phyloP scores from a whole-genome alignment of 2,797 vertebrate genomes.

The Lateolabrax maculatus region DNA sequence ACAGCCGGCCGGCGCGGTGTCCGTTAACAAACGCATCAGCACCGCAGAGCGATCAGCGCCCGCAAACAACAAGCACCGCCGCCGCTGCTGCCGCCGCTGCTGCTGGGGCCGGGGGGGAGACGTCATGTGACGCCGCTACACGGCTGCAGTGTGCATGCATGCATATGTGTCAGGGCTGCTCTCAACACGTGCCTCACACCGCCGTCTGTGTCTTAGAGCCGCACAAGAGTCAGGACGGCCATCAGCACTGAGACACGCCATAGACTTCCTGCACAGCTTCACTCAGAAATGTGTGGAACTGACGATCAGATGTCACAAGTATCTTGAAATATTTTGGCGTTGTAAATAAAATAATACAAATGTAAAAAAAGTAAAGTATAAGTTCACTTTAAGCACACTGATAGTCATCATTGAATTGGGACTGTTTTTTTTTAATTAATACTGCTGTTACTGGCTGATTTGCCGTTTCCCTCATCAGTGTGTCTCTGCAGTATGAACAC shows the following conservation, averaged over 20 bases:
- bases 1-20: conserved; percentile 17
- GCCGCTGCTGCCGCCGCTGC: too few species aligned
- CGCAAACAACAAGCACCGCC: too few species aligned
- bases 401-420: neutral
- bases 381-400: neutral
- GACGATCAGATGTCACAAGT: neutral
- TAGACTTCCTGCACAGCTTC: too few species aligned
- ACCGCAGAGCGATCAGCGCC: conserved; percentile 19
- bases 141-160: neutral
- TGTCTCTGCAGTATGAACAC: neutral
- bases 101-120: too few species aligned
- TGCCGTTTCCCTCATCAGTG: neutral
- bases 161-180: neutral
- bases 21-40: conserved; percentile 21
- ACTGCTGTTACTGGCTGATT: neutral
- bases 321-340: neutral
- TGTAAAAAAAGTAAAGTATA: neutral
- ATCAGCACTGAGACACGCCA: neutral
- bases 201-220: too few species aligned
- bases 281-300: neutral
- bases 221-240: neutral
- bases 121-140: conserved; percentile 48
- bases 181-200: too few species aligned
- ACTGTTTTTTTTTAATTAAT: neutral
- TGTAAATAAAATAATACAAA: neutral